Evolutionary conservation across 2,888 invertebrate species (phyloP).

Genomic region (Napeogenes sylphis): DNA sequence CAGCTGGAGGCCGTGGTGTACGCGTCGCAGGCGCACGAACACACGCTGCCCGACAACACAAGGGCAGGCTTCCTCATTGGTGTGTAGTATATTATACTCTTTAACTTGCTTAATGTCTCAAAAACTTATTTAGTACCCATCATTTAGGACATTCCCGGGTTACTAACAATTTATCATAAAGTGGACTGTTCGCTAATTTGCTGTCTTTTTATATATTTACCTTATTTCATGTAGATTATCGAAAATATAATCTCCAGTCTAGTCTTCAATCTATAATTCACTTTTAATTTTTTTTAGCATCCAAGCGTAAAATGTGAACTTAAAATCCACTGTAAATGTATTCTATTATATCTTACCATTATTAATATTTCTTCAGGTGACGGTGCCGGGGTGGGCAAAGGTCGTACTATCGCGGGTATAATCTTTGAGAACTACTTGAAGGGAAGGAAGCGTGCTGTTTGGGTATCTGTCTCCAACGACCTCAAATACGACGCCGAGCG

Average conservation of each 20-base stretch:
- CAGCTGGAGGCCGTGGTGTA: conserved; percentile 99
- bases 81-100: conserved; percentile 39
- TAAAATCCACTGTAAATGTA: too few species aligned
- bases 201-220: too few species aligned
- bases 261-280: too few species aligned
- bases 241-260: too few species aligned
- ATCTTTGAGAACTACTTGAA: conserved; percentile 98
- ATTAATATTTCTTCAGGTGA: conserved; percentile 81
- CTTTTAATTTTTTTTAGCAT: too few species aligned
- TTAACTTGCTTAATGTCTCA: too few species aligned
- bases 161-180: too few species aligned
- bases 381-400: conserved; percentile 98
- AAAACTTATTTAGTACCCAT: too few species aligned
- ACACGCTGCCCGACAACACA: conserved; percentile 90
- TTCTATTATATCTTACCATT: background rate
- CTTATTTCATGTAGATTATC: too few species aligned
- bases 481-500: conserved; percentile 98
- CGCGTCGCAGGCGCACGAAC: conserved; percentile 97
- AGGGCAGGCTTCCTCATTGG: conserved; percentile 97
- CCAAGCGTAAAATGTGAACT: too few species aligned
- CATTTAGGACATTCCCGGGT: too few species aligned
- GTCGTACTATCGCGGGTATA: conserved; percentile 97
- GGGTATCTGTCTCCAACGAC: conserved; percentile 99
- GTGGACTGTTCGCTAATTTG: too few species aligned
- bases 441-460: conserved; percentile 96